Base-by-base conservation (phyloP, 2,888 invertebrate species). In the Stenolophus ochropezus region DNA sequence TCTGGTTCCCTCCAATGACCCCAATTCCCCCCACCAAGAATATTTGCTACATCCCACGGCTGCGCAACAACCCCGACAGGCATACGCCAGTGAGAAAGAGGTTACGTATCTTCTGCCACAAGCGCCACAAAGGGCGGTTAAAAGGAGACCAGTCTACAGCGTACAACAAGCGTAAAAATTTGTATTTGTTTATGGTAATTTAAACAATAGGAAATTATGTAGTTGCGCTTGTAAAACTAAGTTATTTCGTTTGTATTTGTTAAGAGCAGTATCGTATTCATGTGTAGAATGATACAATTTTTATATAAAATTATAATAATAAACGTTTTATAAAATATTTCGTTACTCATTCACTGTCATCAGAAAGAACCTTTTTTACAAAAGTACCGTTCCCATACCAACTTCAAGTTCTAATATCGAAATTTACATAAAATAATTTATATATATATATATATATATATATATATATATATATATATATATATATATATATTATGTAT, bases 1-100 rank as follows among this genome's bases (percentile, higher is more conserved):
- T 4, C 49, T 81, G 16, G 74, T 81, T 6, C 81, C 81, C 0
- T 81, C 81, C 5, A 58, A 75, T 65, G 61, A 75, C 33, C 81
- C 74, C 16, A 51, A 75, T 27, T 74, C 75, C 1, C 81, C 75
- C 8, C 81, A 81, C 27, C 81, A 81, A 23, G 81, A 81, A n/a
- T 81, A 75, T 47, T 27, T 81, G 8, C 18, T 81, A 16, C 81
- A 81, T 20, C 75, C 81, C 20, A 65, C 49, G 0, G 65, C 25
- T 1, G 49, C 11, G 20, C 65, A 69, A 33, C 6, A 23, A 5
- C 73, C 21, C 74, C 16, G 73, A 53, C 56, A 25, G 5, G 47
- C 23, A 47, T 81, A 81, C 21, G 14, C 11, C 23, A 81, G 18
- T 25, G 81, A 75, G n/a, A 80, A 80, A 73, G 73, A 80, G 47